Percentiles rank a stretch among this genome's conserved stretches.
Evolutionary conservation across 2,888 invertebrate genomes (phyloP).

Genomic region (Cosmia pyralina): DNA sequence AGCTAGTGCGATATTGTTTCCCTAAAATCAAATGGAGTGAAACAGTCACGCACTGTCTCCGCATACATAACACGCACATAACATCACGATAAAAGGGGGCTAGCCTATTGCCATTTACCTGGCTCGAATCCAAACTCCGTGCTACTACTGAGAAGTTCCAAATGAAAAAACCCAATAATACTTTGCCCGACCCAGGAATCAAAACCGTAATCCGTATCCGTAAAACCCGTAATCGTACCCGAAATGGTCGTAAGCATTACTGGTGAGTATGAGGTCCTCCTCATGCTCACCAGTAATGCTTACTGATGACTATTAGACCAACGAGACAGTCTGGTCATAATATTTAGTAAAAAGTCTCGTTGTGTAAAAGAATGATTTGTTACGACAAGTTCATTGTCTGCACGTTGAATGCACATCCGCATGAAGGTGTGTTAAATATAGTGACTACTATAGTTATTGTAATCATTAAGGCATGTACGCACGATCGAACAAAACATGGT

Average conservation of each 20-base stretch:
- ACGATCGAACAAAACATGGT: too few species aligned
- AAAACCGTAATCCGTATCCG: too few species aligned
- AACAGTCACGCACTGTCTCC: constrained; percentile 26
- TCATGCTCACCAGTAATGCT: too few species aligned
- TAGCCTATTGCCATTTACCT: neutral
- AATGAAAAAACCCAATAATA: neutral
- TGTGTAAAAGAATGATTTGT: constrained; percentile 7
- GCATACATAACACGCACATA: neutral
- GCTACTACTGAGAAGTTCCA: neutral
- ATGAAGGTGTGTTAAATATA: too few species aligned
- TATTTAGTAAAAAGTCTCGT: neutral
- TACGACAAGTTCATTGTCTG: neutral
- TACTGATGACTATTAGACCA: too few species aligned
- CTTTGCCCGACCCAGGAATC: too few species aligned
- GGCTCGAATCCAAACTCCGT: neutral
- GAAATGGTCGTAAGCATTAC: too few species aligned
- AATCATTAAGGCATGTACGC: too few species aligned
- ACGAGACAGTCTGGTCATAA: neutral
- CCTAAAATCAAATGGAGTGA: constrained; percentile 38
- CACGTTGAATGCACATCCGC: neutral
- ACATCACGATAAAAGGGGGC: neutral
- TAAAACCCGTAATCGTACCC: too few species aligned
- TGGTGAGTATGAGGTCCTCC: too few species aligned
- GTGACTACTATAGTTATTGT: too few species aligned
- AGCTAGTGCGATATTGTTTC: neutral